phyloP scores from a whole-genome alignment of 2,888 invertebrate genomes.

The Incurvaria masculella region DNA sequence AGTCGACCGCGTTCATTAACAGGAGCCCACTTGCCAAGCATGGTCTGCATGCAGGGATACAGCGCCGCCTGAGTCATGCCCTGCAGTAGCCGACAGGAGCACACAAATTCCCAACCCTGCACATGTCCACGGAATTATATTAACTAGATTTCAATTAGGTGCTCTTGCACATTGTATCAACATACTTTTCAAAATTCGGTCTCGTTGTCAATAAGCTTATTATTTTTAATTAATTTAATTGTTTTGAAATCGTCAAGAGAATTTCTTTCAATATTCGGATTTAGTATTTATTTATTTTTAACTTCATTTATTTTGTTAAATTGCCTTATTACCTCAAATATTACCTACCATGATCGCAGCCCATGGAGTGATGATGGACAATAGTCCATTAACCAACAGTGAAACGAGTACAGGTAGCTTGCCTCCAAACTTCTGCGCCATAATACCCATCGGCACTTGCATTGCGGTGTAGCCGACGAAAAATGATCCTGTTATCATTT shows the following conservation, averaged over 20 bases:
- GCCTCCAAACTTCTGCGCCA: conserved; percentile 62
- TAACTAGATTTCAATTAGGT: no score
- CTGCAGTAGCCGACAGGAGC: conserved; percentile 63
- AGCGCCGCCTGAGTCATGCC: conserved; percentile 71
- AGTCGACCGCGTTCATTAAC: conserved; percentile 59
- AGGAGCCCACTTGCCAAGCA: conserved; percentile 71
- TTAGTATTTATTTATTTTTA: no score
- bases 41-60: conserved; percentile 66
- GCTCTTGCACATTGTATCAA: no score
- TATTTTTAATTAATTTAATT: no score
- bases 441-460: conserved; percentile 52
- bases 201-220: no score
- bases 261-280: no score
- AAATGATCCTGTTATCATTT: conserved; percentile 45
- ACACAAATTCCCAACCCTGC: conserved; percentile 56
- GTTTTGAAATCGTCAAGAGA: no score
- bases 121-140: no score
- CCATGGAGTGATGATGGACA: conserved; percentile 34
- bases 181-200: no score
- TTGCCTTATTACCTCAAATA: no score
- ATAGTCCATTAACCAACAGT: conserved; percentile 29
- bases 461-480: conserved; percentile 54
- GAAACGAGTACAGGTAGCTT: conserved; percentile 49
- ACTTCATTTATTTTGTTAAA: no score
- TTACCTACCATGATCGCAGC: conserved; percentile 28